Conservation (phyloP, 2,113 vertebrate genomes). For the Vulpes vulpes region DNA sequence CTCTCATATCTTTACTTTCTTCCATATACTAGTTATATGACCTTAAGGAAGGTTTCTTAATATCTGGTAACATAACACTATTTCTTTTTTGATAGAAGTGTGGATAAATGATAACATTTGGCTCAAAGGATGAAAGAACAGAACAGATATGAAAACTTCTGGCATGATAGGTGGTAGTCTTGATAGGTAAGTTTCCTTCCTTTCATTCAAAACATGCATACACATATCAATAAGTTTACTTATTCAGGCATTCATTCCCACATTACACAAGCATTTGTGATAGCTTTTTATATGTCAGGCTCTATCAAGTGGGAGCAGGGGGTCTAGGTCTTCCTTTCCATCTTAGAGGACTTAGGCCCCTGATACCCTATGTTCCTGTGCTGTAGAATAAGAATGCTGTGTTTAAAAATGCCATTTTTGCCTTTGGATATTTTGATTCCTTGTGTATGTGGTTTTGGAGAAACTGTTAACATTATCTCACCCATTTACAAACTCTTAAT, state of each 20-base stretch:
- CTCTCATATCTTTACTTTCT: neutral
- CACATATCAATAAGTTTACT: slow-evolving; percentile 6
- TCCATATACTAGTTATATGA: neutral
- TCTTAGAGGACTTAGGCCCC: slow-evolving; percentile 8
- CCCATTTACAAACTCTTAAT: slow-evolving; percentile 72
- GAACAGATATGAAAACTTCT: slow-evolving; percentile 42
- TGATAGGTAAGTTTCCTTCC: slow-evolving; percentile 4
- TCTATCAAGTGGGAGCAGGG: neutral
- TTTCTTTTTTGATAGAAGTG: slow-evolving; percentile 55
- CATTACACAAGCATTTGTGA: slow-evolving; percentile 40
- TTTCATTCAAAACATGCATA: slow-evolving; percentile 9
- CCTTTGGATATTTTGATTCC: slow-evolving; percentile 56
- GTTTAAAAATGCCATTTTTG: slow-evolving; percentile 46
- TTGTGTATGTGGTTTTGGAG: slow-evolving; percentile 50
- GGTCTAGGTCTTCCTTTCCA: neutral
- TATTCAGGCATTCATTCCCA: slow-evolving; percentile 37
- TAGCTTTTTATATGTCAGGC: neutral
- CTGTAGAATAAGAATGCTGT: neutral
- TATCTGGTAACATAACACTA: neutral
- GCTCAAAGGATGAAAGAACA: slow-evolving; percentile 52
- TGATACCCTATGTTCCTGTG: neutral
- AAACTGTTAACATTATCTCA: slow-evolving; percentile 65
- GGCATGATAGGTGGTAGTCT: neutral
- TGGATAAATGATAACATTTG: slow-evolving; percentile 47
- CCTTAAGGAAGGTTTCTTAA: slow-evolving; percentile 49